Percentiles rank a stretch among this genome's conserved stretches.
phyloP scores from a whole-genome alignment of 2,888 invertebrate species.

The Ctenicera cuprea region DNA sequence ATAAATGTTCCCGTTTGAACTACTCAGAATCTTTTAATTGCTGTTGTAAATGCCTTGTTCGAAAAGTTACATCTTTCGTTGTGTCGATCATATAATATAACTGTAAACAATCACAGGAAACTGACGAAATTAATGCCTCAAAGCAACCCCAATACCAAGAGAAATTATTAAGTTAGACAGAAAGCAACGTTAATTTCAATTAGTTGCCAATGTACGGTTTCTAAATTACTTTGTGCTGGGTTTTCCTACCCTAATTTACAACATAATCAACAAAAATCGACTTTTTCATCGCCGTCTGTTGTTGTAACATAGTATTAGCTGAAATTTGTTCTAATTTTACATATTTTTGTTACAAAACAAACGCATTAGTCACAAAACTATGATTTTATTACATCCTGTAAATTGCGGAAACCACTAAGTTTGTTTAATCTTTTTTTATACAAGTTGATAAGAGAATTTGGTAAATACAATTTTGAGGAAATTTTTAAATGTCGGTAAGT shows the following conservation, averaged over 20 bases:
- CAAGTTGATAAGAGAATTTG: too few species aligned
- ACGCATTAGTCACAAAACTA: not conserved
- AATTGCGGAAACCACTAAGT: not conserved
- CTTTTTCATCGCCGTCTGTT: not conserved
- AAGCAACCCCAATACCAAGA: conserved; percentile 35
- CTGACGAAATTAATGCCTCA: conserved; percentile 38
- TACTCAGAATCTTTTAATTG: conserved; percentile 18
- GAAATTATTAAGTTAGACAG: conserved; percentile 46
- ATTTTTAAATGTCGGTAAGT: too few species aligned
- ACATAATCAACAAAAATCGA: not conserved
- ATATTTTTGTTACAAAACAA: not conserved
- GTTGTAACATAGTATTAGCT: not conserved
- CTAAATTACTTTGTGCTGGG: conserved; percentile 40
- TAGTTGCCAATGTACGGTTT: conserved; percentile 45
- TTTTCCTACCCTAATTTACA: conserved; percentile 2
- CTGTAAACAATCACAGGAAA: conserved; percentile 28
- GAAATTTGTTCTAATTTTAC: not conserved
- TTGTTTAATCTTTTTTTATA: not conserved
- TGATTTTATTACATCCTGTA: conserved; percentile 7
- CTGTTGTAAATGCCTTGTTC: conserved; percentile 3
- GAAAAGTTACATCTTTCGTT: not conserved
- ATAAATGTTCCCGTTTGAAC: not conserved
- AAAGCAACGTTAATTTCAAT: conserved; percentile 47
- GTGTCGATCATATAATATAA: not conserved
- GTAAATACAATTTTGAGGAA: too few species aligned